Base-by-base conservation (phyloP, 2,888 invertebrate species). In the Lasioglossum zephyrum region DNA sequence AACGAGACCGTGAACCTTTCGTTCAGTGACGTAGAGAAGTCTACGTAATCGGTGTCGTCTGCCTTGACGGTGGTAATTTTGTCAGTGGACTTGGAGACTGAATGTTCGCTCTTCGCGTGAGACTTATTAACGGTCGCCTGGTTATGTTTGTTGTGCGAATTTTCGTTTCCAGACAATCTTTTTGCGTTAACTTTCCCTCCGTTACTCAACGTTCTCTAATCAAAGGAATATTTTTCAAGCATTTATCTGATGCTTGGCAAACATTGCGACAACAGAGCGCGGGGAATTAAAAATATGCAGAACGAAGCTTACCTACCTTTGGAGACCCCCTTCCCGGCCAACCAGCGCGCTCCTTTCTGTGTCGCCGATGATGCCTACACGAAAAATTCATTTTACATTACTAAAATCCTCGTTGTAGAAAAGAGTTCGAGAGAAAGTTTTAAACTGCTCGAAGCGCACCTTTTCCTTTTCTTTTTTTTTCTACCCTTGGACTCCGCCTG, bases 301-400 rank as follows among this genome's bases (percentile, higher is more conserved):
- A 87, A 84, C 77, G 81, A 75, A 84, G 85, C 88, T 84, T 91
- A 88, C 81, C 88, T 84, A 91, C 90, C 87, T 91, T 90, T 44
- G 79, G 31, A 39, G 83, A 74, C 70, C 74, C 77, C 41, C 77
- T 73, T 39, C 81, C 83, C 44, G 57, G 22, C 78, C 53, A 75
- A 11, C 63, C 39, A 16, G 81, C 22, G n/a, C 70, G 76, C 1
- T 69, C 73, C 11, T 76, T 36, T 31, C 69, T 72, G 11, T 8
- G 70, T 11, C 53, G 84, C 66, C 72, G 84, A n/a, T 70, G 63
- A 4, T 82, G 63, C 31, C 81, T 88, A 9, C 16, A 0, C 36
- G 3, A 4, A 18, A 66, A 22, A 66, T 6, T 2, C 18, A 66
- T 22, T 66, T 36, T 22, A 18, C 6, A 66, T 18, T 9, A 18